Evolutionary conservation across 92 coral and sea anemone species (phyloP), one percentile per base, ranked within the genome.

Genomic region (Blastomussa wellsi): DNA sequence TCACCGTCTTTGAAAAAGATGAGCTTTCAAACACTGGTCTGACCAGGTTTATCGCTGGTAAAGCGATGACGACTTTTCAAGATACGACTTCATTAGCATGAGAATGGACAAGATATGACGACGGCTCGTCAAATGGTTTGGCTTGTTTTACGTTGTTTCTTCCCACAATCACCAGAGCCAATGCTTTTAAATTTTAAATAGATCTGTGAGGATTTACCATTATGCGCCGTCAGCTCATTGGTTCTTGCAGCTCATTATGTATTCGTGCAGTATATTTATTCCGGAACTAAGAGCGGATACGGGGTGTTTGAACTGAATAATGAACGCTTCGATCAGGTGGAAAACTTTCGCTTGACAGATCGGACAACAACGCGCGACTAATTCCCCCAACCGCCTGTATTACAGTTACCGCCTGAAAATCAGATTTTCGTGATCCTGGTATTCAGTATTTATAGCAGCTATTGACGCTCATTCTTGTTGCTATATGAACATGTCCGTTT

Each of bases 211-310:
- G 97, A 94, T 92, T 90, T 90, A 77, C 92, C 76, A 92, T 87
- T 75, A 79, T 47, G 82, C 88, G 41, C 88, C 68, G 57, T 67
- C 49, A 48, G 74, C 73, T 69, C 82, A 94, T 94, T 94, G 98
- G 98, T 64, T 64, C 76, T 11, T 71, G 53, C 31, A 22, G 39
- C 84, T 79, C 78, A 92, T 90, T 92, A 94, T 86, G 83, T 86
- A 94, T 92, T 90, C 91, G 90, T 74, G 33, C 86, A 92, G 89
- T 72, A 88, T 86, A 92, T 92, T 89, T 90, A 92, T 90, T 90
- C 98, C 98, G 98, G 98, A 94, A 94, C 95, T 92, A 67, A 74
- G 77, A 94, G 91, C 98, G 98, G 98, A 94, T 90, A 89, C 98
- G 92, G 79, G 92, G 86, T 89, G 95, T 92, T 90, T 76, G 93